Conservation (phyloP, 2,797 vertebrate species). For the Tadarida brasiliensis region DNA sequence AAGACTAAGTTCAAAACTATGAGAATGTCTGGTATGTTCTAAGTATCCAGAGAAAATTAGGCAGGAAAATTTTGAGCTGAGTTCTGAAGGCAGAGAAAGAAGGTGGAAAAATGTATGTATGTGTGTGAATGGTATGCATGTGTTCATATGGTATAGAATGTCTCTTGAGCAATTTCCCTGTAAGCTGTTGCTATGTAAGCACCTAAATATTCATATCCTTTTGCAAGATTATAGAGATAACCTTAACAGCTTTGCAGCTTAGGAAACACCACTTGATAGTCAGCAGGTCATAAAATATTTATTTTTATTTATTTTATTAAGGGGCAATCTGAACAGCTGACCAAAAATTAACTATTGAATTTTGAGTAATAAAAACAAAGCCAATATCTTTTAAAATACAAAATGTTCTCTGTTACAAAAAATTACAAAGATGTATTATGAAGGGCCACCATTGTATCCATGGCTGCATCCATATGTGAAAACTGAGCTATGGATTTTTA, state of each 20-base stretch:
- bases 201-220: neutral
- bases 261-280: neutral
- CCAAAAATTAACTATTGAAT: constrained; percentile 28
- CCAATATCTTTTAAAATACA: constrained; percentile 25
- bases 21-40: neutral
- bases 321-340: constrained; percentile 49
- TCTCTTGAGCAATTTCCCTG: neutral
- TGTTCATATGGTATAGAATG: neutral
- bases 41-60: neutral
- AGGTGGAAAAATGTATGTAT: neutral
- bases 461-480: neutral
- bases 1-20: neutral
- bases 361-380: constrained; percentile 57
- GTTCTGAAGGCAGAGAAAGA: neutral
- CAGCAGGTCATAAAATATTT: constrained; percentile 53
- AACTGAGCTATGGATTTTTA: constrained; percentile 10
- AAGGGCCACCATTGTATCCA: neutral
- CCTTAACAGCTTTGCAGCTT: neutral
- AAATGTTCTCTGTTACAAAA: neutral
- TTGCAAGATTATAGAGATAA: neutral
- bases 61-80: neutral
- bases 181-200: constrained; percentile 26
- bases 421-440: neutral
- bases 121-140: neutral
- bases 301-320: constrained; percentile 41